Evolutionary conservation across 2,797 vertebrate genomes (phyloP).

Genomic region (Phrynocephalus guinanensis): DNA sequence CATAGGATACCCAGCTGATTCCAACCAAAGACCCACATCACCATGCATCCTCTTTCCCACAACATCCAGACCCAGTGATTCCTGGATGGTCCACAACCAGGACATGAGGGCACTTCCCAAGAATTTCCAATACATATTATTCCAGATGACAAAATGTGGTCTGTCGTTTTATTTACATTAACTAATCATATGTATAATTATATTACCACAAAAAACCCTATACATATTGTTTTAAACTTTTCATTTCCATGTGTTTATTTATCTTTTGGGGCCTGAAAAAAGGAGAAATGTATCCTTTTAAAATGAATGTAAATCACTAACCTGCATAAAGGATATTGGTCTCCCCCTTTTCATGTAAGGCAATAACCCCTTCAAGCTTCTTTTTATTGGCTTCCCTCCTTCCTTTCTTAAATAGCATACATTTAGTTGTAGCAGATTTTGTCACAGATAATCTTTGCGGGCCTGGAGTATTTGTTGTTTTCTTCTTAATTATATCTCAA

Average conservation of each 20-base stretch:
- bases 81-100: not conserved
- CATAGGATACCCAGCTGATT: not conserved
- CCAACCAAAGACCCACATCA: not conserved
- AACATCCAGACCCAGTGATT: not conserved
- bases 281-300: not conserved
- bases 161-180: not conserved
- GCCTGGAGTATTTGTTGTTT: constrained; percentile 19
- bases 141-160: not conserved
- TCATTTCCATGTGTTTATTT: constrained; percentile 11
- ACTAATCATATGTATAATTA: not conserved
- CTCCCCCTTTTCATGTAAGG: not conserved
- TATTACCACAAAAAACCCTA: not conserved
- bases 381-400: constrained; percentile 28
- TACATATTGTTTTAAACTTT: constrained; percentile 8
- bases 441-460: constrained; percentile 20
- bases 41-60: not conserved
- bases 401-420: constrained; percentile 8
- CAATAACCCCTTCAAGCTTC: constrained; percentile 22
- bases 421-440: constrained; percentile 39
- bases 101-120: not conserved
- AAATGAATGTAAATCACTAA: constrained; percentile 36
- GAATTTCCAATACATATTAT: not conserved
- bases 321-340: constrained; percentile 4
- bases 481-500: constrained; percentile 44
- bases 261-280: constrained; percentile 37